Conservation (phyloP, 2,888 invertebrate genomes). For the Thymelicus lineola region DNA sequence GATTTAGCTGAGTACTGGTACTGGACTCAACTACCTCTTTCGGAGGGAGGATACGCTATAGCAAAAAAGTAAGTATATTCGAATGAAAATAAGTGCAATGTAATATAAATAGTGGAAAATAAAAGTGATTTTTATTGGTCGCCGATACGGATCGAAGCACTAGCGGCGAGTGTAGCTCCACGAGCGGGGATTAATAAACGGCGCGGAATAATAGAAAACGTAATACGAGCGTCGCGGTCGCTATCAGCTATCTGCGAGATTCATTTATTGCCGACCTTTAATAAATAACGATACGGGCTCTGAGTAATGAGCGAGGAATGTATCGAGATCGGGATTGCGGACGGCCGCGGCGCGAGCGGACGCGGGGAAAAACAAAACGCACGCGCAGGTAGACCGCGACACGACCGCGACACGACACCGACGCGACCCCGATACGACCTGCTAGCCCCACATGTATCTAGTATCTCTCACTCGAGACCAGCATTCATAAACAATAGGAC, state of each 20-base stretch:
- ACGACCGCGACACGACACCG: not conserved
- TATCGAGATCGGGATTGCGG: slow-evolving; percentile 50
- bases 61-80: not conserved
- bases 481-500: too few species aligned
- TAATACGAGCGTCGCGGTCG: slow-evolving; percentile 36
- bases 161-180: slow-evolving; percentile 20
- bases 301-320: slow-evolving; percentile 55
- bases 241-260: slow-evolving; percentile 40
- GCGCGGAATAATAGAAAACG: slow-evolving; percentile 47
- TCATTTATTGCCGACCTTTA: slow-evolving; percentile 48
- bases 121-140: slow-evolving; percentile 22
- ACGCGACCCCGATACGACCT: not conserved
- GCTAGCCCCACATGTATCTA: too few species aligned
- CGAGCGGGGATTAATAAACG: slow-evolving; percentile 42
- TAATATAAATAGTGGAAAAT: slow-evolving; percentile 22
- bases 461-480: too few species aligned
- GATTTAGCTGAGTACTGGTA: too few species aligned
- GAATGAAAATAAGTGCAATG: slow-evolving; percentile 9
- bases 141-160: slow-evolving; percentile 28
- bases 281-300: slow-evolving; percentile 45
- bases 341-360: slow-evolving; percentile 45
- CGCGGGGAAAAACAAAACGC: slow-evolving; percentile 42
- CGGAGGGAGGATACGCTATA: too few species aligned
- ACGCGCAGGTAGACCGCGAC: slow-evolving; percentile 42
- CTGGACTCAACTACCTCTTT: too few species aligned